These are phyloP conservation scores for Porites lobata DNA, from an alignment of 92 coral and sea anemone species.

Conservation along the genomic window DNA sequence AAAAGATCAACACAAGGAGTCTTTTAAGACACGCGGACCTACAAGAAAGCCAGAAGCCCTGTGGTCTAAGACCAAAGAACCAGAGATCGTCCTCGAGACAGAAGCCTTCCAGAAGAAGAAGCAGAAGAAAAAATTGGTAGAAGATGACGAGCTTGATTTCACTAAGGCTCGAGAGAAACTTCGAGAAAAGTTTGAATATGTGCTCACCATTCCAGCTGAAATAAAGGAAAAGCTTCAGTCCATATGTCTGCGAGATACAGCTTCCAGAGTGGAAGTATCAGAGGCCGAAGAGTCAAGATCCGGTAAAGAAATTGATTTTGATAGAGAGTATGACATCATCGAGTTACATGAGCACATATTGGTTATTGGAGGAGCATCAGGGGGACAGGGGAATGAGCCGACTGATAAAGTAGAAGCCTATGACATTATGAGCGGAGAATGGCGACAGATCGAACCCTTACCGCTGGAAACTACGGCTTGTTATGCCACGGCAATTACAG, in stretches of 20 bases:
- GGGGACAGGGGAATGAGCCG: slow-evolving; percentile 67
- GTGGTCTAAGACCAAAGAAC: slow-evolving; percentile 48
- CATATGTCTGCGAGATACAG: slow-evolving; percentile 57
- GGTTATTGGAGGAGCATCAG: slow-evolving; percentile 84
- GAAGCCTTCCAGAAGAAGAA: slow-evolving; percentile 17
- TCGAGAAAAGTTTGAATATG: slow-evolving; percentile 40
- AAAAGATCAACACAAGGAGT: neutral
- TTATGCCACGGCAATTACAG: slow-evolving; percentile 70
- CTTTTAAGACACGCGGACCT: slow-evolving; percentile 24
- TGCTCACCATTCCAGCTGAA: slow-evolving; percentile 60
- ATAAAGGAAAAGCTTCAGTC: slow-evolving; percentile 81
- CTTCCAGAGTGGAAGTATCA: slow-evolving; percentile 29
- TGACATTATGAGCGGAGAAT: slow-evolving; percentile 60
- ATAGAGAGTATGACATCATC: slow-evolving; percentile 78
- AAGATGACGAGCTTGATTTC: slow-evolving; percentile 24
- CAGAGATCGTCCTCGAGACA: slow-evolving; percentile 41
- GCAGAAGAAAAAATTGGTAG: slow-evolving; percentile 7
- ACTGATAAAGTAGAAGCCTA: slow-evolving; percentile 69
- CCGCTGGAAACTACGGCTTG: slow-evolving; percentile 90
- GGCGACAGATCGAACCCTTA: slow-evolving; percentile 74
- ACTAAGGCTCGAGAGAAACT: slow-evolving; percentile 54
- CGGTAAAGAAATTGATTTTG: slow-evolving; percentile 63
- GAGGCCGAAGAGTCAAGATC: slow-evolving; percentile 42
- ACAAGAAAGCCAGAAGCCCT: slow-evolving; percentile 34
- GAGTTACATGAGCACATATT: slow-evolving; percentile 77